Percentiles rank a stretch among this genome's conserved stretches.
phyloP scores from a whole-genome alignment of 2,797 vertebrate species.

The Syngnathus acus region DNA sequence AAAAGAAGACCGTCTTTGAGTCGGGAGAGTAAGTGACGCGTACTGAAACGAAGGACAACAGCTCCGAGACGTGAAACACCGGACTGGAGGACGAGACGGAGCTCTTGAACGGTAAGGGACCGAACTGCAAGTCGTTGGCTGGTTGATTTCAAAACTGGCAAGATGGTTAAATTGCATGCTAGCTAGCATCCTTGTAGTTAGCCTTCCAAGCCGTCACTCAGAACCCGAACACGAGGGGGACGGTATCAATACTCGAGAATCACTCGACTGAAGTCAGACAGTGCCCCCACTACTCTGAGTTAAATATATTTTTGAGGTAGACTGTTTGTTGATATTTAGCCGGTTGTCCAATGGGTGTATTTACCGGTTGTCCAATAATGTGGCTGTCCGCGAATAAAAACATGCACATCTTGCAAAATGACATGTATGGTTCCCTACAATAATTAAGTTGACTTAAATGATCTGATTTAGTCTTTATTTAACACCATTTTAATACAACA shows the following conservation, averaged over 20 bases:
- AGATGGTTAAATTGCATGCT: slow-evolving; percentile 10
- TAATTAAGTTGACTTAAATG: background rate
- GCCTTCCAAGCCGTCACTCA: background rate
- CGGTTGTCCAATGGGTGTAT: background rate
- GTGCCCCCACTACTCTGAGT: too few relatives aligned
- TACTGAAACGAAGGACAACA: background rate
- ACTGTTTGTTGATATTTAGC: background rate
- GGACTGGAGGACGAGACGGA: slow-evolving; percentile 10
- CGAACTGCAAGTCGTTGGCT: slow-evolving; percentile 27
- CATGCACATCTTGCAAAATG: background rate
- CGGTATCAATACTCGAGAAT: background rate
- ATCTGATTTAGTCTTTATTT: background rate
- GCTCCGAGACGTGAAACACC: background rate
- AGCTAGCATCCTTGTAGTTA: slow-evolving; percentile 29
- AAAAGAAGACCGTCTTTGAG: background rate
- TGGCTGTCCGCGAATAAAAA: background rate
- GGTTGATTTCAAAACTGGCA: background rate
- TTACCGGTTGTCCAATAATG: background rate
- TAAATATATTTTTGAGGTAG: background rate
- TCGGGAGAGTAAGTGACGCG: background rate
- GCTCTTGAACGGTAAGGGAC: slow-evolving; percentile 35
- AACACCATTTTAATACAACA: background rate
- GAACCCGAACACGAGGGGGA: background rate
- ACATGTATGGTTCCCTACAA: background rate
- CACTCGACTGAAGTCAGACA: background rate